Evolutionary conservation across 2,797 vertebrate species (phyloP), one percentile per base, ranked within the genome.

Genomic region (Enteromius radiatus): DNA sequence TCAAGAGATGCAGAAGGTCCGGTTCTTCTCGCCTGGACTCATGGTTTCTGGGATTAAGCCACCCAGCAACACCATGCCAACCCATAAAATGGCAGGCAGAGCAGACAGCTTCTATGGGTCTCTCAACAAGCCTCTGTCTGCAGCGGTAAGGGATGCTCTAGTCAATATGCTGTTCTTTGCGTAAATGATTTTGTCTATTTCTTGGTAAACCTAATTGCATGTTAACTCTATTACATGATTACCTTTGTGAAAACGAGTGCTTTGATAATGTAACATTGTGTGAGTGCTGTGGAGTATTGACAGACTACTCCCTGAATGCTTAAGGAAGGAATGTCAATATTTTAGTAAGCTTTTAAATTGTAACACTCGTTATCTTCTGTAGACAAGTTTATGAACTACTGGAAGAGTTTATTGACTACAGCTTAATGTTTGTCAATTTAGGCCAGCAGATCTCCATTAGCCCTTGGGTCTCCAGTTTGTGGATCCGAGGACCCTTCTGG

Each of bases 1-100:
- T 28, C 95, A 97, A 9, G 97, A 98, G 83, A 91, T 97, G 85
- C 96, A 97, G 90, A 94, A 95, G 76, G 94, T 93, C 4, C 89
- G 92, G 31, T 91, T 96, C 78, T 93, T 95, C 26, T 73, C 92
- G 9, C 92, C 95, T 26, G 96, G 96, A 21, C 74, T 97, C 41
- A 90, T 96, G 83, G 94, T 93, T 52, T 95, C 97, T 76, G 95
- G 95, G 59, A 94, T 96, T 89, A 96, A 95, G 83, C 92, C 96
- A 12, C 95, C 97, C 84, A 94, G 91, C 81, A 91, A 95, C 82
- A 93, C 96, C 41, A 96, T 96, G 2, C 90, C 95, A 43, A 43
- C 10, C 19, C 95, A 95, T 0, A 96, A 95, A 0, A 93, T 97
- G 89, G 91, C 91, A 0, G 92, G 95, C 80, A 98, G 96, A 91